Conservation (phyloP, 2,113 vertebrate species). For the Parus major region DNA sequence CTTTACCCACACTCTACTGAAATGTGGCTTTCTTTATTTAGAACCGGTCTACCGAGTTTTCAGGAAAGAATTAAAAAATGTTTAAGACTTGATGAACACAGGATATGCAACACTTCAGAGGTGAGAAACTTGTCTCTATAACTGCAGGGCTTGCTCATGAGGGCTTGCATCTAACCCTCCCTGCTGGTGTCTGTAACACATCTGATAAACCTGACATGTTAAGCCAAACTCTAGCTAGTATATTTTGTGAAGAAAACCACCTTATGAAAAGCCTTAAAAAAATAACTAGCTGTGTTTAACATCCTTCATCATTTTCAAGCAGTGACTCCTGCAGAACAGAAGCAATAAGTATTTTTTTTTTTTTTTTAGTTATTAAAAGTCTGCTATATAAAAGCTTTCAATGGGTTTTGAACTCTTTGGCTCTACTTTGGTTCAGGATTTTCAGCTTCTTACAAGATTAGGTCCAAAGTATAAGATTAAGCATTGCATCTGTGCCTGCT, state of each 20-base stretch:
- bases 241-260: background rate
- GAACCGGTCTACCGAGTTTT: background rate
- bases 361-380: background rate
- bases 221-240: background rate
- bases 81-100: background rate
- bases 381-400: background rate
- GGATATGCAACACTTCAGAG: background rate
- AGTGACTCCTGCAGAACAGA: background rate
- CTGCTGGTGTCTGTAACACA: accelerated
- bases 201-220: background rate
- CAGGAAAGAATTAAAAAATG: background rate
- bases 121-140: background rate
- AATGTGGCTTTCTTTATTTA: background rate
- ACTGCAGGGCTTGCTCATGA: background rate
- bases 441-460: background rate
- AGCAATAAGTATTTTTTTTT: background rate
- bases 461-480: background rate
- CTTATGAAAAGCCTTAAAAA: background rate
- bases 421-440: background rate
- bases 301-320: background rate
- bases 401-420: background rate
- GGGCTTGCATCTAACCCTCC: accelerated
- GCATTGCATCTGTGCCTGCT: background rate
- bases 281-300: background rate
- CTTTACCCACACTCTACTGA: background rate